phyloP scores from a whole-genome alignment of 2,888 invertebrate species.

The Rhimphoctona megacephalus region DNA sequence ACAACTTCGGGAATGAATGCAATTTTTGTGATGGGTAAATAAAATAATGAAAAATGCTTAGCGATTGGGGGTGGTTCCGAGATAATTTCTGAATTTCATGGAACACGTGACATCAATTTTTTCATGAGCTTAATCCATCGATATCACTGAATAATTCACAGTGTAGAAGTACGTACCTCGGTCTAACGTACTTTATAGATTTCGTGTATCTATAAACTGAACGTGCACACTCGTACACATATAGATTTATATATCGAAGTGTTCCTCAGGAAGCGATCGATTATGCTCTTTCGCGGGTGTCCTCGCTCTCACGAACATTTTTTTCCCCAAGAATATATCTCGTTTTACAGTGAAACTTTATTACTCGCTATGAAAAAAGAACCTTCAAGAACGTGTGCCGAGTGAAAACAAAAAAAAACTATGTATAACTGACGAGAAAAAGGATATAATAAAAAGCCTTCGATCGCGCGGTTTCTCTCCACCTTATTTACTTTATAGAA shows the following conservation, averaged over 20 bases:
- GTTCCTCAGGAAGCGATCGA: conserved; percentile 57
- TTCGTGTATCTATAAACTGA: conserved; percentile 8
- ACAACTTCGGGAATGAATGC: neutral
- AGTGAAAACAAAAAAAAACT: neutral
- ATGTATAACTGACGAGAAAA: conserved; percentile 22
- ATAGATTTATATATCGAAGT: conserved; percentile 29
- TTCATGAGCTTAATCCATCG: conserved; percentile 50
- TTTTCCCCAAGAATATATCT: conserved; percentile 27
- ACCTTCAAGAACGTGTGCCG: neutral
- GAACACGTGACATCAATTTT: conserved; percentile 24
- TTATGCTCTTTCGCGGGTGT: conserved; percentile 33
- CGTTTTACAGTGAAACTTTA: conserved; percentile 34
- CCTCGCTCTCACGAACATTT: conserved; percentile 36
- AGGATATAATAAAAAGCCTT: conserved; percentile 23
- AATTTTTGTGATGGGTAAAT: neutral
- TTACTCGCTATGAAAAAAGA: conserved; percentile 41
- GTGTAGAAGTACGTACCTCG: conserved; percentile 3
- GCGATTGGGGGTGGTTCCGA: neutral
- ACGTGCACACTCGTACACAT: conserved; percentile 2
- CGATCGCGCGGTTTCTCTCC: conserved; percentile 18
- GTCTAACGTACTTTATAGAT: conserved; percentile 24
- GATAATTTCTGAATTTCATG: conserved; percentile 28
- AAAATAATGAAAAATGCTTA: neutral
- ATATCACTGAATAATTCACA: conserved; percentile 65
- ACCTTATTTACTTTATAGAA: conserved; percentile 18